Percentiles rank a stretch among this genome's conserved stretches.
Conservation (phyloP, 1,140 invertebrate genomes). For the Contarinia nasturtii region DNA sequence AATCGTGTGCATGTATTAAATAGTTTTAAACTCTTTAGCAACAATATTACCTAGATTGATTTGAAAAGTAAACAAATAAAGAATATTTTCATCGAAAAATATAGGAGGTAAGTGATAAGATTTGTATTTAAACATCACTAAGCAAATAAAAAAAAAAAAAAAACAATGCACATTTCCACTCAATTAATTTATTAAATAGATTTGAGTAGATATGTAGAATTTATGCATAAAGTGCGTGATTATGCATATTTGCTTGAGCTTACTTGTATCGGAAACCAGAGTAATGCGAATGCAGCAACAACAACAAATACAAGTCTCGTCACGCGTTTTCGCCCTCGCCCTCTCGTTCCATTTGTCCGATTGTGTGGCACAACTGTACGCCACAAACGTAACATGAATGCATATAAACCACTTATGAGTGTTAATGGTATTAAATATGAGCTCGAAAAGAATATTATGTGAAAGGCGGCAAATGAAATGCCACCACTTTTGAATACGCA, state of each 20-base stretch:
- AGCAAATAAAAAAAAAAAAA: no score
- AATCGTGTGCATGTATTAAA: slow-evolving; percentile 38
- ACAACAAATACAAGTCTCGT: slow-evolving; percentile 86
- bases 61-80: no score
- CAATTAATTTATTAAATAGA: not conserved
- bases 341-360: slow-evolving; percentile 39
- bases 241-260: slow-evolving; percentile 10
- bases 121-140: not conserved
- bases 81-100: no score
- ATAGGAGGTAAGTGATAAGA: not conserved
- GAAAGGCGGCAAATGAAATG: slow-evolving; percentile 1
- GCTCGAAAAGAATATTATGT: not conserved
- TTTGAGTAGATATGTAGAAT: not conserved
- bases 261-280: slow-evolving; percentile 89
- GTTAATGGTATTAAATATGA: slow-evolving; percentile 63
- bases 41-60: slow-evolving; percentile 46
- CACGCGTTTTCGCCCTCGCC: slow-evolving; percentile 73
- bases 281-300: slow-evolving; percentile 83
- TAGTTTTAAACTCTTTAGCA: slow-evolving; percentile 49
- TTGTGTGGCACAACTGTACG: slow-evolving; percentile 41
- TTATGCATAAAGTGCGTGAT: not conserved
- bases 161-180: no score
- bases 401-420: slow-evolving; percentile 73
- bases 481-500: not conserved
- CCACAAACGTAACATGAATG: slow-evolving; percentile 82